Base-by-base conservation (phyloP, 1,140 invertebrate species). In the Drosophila aff. region DNA sequence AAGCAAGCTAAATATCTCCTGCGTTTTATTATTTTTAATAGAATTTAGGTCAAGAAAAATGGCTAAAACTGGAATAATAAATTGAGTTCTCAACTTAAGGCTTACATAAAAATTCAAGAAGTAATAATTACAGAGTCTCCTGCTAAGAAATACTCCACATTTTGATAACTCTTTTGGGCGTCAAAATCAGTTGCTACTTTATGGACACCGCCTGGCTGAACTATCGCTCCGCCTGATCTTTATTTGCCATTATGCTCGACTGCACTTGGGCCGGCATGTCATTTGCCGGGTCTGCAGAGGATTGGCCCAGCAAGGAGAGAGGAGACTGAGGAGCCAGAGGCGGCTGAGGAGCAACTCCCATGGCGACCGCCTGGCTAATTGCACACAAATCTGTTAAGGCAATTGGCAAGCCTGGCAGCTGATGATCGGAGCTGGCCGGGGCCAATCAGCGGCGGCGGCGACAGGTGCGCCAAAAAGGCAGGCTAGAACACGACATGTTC, bases 361-460 rank as follows among this genome's bases (percentile, higher is more conserved):
- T 46, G 73, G 61, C 63, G 59, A 64, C 79, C 71, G 75, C 63
- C 62, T 79, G 78, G 85, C 81, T 89, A 89, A 89, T 89, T 89
- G 84, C 85, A 69, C 85, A 90, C 85, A 89, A 89, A 89, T 89
- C 84, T 89, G 84, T 90, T 89, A 89, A 82, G 82, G 84, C 81
- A 87, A 89, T 75, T 82, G 55, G 59, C 64, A 73, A 62, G 76
- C 18, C 33, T 47, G 44, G 66, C 76, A 83, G 77, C 74, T 80
- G 81, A 87, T 89, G 77, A 81, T 82, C 74, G 67, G 52, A 43
- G 38, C 55, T 36, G 55, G 76, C 44, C 63, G 60, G 60, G 76
- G 63, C 83, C 76, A 79, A 87, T 87, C 80, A 87, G 76, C 73
- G 64, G 61, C 47, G 61, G 84, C 81, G 62, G 61, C 79, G 81